Evolutionary conservation across 2,888 invertebrate genomes (phyloP), one percentile per base, ranked within the genome.

Genomic region (Junonia oenone): DNA sequence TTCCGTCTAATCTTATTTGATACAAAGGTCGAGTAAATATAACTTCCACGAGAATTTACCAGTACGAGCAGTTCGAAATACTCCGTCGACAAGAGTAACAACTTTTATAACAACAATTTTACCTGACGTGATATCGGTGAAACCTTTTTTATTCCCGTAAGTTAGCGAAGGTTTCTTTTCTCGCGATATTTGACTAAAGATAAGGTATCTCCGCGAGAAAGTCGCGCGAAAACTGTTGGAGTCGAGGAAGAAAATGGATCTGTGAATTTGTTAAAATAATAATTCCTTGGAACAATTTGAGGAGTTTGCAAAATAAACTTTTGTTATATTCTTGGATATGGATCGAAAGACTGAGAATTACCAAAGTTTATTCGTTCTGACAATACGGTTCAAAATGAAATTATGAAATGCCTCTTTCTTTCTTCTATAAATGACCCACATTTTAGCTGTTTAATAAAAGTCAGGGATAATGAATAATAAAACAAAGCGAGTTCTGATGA

Each of bases 191-290:
- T 40, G 19, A 40, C 38, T 40, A 40, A 37, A 17, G 19, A 38
- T 38, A 38, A 17, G 38, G 11, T 19, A 40, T 40, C 19, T 40
- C 19, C 5, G 9, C 11, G 17, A 40, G 17, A 40, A 51, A 55
- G 51, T 48, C 35, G 29, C 26, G 26, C 9, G 43, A 35, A 53
- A 38, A 53, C 46, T 49, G 19, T 35, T 33, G 15, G 40, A 46
- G 29, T n/a, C 33, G 35, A 14, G 31, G 26, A 55, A 53, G 49
- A 49, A 50, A 60, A 60, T 47, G 40, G 40, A 55, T 60, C 45
- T 37, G 57, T 55, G 45, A 60, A 60, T 58, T 60, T 58, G 58
- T 58, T 22, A 49, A 57, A 57, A 60, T 55, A 49, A 60, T 57
- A 51, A 52, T 60, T 57, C 40, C 50, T 14, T 29, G 51, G 35